These are phyloP conservation scores for Coranthus polyacanthus DNA, from an alignment of 2,797 vertebrate genomes.

Conservation along the genomic window DNA sequence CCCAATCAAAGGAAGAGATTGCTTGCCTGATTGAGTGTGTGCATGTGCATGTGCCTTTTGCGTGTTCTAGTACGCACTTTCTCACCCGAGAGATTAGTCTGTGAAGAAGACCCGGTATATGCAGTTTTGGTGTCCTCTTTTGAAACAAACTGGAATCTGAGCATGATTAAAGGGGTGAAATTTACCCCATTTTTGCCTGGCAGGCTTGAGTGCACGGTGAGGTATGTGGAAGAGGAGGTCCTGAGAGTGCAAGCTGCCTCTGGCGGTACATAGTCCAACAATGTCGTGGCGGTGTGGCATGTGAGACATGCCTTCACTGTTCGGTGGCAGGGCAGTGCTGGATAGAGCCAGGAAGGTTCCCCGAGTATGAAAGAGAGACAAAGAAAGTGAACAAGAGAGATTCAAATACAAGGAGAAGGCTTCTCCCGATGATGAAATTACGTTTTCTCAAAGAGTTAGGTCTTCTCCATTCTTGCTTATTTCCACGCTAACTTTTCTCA, in stretches of 20 bases:
- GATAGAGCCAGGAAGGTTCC: slow-evolving; percentile 72
- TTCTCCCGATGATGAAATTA: slow-evolving; percentile 71
- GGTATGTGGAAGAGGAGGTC: slow-evolving; percentile 67
- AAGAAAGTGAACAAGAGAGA: slow-evolving; percentile 56
- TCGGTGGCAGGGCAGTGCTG: slow-evolving; percentile 61
- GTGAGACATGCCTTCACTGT: slow-evolving; percentile 78
- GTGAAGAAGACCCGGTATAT: slow-evolving; percentile 16
- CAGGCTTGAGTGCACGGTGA: slow-evolving; percentile 68
- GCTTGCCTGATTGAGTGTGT: slow-evolving; percentile 44
- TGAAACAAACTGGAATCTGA: slow-evolving; percentile 49
- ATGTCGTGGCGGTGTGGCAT: slow-evolving; percentile 78
- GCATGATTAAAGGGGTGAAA: slow-evolving; percentile 41
- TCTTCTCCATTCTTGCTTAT: slow-evolving; percentile 37
- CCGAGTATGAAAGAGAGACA: slow-evolving; percentile 73
- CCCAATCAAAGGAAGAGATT: slow-evolving; percentile 49
- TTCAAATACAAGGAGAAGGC: slow-evolving; percentile 55
- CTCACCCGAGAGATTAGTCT: slow-evolving; percentile 38
- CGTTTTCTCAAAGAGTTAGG: slow-evolving; percentile 65
- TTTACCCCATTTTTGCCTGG: slow-evolving; percentile 50
- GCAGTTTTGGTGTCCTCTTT: slow-evolving; percentile 32
- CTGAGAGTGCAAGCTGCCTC: slow-evolving; percentile 68
- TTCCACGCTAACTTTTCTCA: slow-evolving; percentile 26
- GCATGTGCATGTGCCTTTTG: slow-evolving; percentile 27
- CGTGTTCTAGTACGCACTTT: slow-evolving; percentile 49
- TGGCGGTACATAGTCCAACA: slow-evolving; percentile 71